Percentiles rank a stretch among this genome's conserved stretches.
These are phyloP conservation scores for Columba guinea DNA, from an alignment of 2,797 vertebrate genomes.

Conservation along the genomic window DNA sequence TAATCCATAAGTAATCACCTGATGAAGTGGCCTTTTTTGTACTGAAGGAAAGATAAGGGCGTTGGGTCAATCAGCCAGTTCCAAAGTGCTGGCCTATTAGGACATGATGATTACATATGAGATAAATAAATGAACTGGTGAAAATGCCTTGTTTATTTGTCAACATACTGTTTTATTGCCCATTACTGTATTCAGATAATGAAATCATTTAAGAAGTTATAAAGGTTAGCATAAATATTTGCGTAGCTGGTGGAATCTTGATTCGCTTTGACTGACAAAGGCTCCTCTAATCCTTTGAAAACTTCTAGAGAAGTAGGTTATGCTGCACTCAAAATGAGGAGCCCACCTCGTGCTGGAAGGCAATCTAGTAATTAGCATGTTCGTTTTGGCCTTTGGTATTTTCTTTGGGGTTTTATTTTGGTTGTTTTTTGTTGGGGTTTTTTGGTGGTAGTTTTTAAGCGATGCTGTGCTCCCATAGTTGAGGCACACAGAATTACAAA, in stretches of 20 bases:
- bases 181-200: neutral
- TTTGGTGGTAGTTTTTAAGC: neutral
- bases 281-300: neutral
- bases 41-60: neutral
- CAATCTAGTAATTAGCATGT: neutral
- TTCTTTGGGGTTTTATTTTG: neutral
- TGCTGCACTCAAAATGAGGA: neutral
- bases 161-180: neutral
- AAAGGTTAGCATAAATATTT: neutral
- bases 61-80: neutral
- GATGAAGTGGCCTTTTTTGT: neutral
- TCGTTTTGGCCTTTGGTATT: neutral
- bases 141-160: neutral
- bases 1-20: neutral
- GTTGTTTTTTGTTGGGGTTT: accelerated
- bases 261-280: neutral
- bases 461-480: neutral
- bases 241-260: neutral
- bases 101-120: neutral
- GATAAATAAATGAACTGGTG: neutral
- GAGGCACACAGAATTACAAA: neutral
- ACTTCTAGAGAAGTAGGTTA: neutral
- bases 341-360: neutral
- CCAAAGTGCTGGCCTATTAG: neutral
- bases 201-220: neutral